Evolutionary conservation across 2,113 vertebrate species (phyloP).

Genomic region (Henicopernis longicauda): DNA sequence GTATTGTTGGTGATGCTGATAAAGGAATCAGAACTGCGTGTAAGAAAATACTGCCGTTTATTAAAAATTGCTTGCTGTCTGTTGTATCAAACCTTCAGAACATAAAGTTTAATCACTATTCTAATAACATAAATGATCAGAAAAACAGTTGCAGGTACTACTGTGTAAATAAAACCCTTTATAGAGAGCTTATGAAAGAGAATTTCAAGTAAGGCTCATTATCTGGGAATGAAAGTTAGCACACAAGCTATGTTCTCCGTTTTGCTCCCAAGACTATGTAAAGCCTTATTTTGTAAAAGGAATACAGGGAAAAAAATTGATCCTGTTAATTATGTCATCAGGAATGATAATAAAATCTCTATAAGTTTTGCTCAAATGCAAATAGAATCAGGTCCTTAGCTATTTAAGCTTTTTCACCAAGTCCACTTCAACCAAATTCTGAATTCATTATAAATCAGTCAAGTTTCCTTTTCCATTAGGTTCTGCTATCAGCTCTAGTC

Average conservation of each 20-base stretch:
- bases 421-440: background rate
- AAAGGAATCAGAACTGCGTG: background rate
- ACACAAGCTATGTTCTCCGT: background rate
- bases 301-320: accelerated
- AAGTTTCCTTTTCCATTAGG: background rate
- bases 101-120: background rate
- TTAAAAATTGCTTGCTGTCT: too few species aligned
- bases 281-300: background rate
- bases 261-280: background rate
- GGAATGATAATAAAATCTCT: background rate
- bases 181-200: background rate
- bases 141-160: background rate
- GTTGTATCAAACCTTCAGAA: background rate
- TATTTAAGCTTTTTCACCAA: background rate
- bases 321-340: background rate
- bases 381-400: background rate
- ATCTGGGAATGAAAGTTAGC: background rate
- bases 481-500: background rate
- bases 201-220: background rate
- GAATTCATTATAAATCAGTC: background rate
- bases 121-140: background rate
- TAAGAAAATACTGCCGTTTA: background rate
- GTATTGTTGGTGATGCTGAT: background rate
- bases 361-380: background rate
- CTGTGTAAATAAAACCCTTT: background rate